Evolutionary conservation across 2,113 vertebrate species (phyloP).

Genomic region (Ciconia boyciana): DNA sequence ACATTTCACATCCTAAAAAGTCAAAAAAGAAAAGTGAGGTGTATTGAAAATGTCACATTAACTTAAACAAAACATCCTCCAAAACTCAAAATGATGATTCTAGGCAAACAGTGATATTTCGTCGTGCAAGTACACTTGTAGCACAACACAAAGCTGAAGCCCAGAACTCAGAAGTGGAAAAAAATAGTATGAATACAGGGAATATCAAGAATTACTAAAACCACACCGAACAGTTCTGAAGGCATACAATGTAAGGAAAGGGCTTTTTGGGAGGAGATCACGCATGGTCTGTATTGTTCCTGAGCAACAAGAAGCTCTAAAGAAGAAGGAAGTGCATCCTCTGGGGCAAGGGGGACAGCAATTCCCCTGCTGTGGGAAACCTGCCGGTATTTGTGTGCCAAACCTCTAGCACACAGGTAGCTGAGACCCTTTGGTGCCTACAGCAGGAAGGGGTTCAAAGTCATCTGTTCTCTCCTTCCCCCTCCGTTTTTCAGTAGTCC

Average conservation of each 20-base stretch:
- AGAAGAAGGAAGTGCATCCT: not conserved
- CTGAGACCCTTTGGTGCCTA: not conserved
- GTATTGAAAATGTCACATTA: not conserved
- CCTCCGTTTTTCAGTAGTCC: not conserved
- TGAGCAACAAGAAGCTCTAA: not conserved
- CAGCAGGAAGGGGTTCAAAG: not conserved
- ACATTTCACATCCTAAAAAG: conserved; percentile 43
- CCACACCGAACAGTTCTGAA: not conserved
- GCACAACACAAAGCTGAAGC: not conserved
- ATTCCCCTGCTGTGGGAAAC: not conserved
- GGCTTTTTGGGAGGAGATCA: not conserved
- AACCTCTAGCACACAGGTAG: not conserved
- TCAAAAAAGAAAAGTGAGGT: not conserved
- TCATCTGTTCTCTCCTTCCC: not conserved
- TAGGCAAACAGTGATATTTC: not conserved
- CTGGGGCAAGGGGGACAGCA: not conserved
- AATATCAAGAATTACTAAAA: not conserved
- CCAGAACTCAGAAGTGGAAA: not conserved
- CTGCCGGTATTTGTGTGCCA: fast-evolving
- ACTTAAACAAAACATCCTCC: not conserved
- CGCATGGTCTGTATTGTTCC: fast-evolving
- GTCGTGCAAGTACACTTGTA: not conserved
- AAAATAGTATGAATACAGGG: not conserved
- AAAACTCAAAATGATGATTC: not conserved
- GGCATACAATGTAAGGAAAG: not conserved